phyloP scores from a whole-genome alignment of 2,113 vertebrate genomes.

The Perca fluviatilis region DNA sequence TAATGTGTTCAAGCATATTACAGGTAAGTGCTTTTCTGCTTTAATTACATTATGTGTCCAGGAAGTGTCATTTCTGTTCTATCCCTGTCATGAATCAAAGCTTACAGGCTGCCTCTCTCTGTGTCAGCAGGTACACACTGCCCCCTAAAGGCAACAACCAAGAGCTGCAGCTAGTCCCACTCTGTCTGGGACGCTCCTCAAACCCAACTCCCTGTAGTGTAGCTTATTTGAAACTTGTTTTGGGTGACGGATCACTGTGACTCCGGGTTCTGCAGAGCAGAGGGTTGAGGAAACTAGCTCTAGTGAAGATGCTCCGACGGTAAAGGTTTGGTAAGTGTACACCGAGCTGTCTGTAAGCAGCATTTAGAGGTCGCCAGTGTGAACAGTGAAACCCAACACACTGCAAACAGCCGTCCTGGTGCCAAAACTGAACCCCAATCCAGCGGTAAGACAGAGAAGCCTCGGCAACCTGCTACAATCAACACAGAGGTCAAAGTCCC shows the following conservation, averaged over 20 bases:
- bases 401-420: constrained; percentile 13
- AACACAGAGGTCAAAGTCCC: constrained; percentile 22
- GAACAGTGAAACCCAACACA: constrained; percentile 57
- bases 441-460: background rate
- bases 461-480: background rate
- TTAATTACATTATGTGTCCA: constrained; percentile 32
- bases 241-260: background rate
- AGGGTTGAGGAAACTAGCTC: background rate
- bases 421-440: constrained; percentile 54
- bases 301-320: background rate
- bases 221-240: too few species aligned
- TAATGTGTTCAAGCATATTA: constrained; percentile 28
- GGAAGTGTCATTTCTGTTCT: constrained; percentile 12
- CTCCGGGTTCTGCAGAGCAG: background rate
- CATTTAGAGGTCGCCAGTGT: constrained; percentile 42
- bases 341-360: constrained; percentile 7
- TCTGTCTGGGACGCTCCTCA: background rate
- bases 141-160: constrained; percentile 30
- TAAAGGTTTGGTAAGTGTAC: constrained; percentile 23
- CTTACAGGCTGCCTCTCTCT: background rate
- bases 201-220: background rate
- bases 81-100: constrained; percentile 13
- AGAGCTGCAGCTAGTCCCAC: background rate
- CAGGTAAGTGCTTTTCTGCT: background rate
- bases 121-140: constrained; percentile 47